Percentiles rank a stretch among this genome's conserved stretches.
Conservation (phyloP, 1,140 invertebrate species). For the Brachionus angularis region DNA sequence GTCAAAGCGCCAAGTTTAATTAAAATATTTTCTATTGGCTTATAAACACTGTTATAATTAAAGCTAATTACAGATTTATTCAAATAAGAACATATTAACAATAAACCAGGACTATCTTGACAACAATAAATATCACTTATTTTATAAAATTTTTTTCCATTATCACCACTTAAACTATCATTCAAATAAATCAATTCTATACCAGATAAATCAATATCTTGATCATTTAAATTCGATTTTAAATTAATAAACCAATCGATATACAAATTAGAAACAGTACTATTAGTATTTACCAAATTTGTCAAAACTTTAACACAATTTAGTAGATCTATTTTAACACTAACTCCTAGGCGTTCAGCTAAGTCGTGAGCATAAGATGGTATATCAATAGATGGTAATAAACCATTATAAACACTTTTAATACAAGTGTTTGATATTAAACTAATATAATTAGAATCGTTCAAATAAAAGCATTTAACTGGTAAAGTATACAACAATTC, state of each 20-base stretch:
- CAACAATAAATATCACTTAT: slow-evolving; percentile 9
- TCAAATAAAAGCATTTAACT: background rate
- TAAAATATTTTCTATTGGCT: slow-evolving; percentile 9
- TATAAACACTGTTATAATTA: background rate
- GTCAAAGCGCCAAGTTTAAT: background rate
- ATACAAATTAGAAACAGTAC: background rate
- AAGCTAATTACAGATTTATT: slow-evolving; percentile 9
- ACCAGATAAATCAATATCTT: background rate
- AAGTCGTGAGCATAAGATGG: background rate
- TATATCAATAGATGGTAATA: slow-evolving; percentile 6
- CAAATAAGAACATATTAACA: slow-evolving; percentile 22
- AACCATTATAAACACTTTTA: background rate
- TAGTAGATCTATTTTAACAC: background rate
- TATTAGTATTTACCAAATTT: background rate
- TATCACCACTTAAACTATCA: too few relatives aligned
- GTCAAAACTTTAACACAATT: slow-evolving; percentile 8
- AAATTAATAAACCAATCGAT: slow-evolving; percentile 26
- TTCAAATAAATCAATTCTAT: slow-evolving; percentile 7
- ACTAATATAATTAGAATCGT: slow-evolving; percentile 4
- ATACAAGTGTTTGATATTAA: background rate
- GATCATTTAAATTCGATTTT: slow-evolving; percentile 7
- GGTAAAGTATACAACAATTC: too few relatives aligned
- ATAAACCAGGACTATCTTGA: background rate
- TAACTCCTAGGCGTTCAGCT: background rate
- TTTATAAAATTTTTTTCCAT: slow-evolving; percentile 1